Percentiles rank a stretch among this genome's conserved stretches.
These are phyloP conservation scores for Petrocephalus schoutedeni DNA, from an alignment of 2,797 vertebrate species.

Conservation along the genomic window DNA sequence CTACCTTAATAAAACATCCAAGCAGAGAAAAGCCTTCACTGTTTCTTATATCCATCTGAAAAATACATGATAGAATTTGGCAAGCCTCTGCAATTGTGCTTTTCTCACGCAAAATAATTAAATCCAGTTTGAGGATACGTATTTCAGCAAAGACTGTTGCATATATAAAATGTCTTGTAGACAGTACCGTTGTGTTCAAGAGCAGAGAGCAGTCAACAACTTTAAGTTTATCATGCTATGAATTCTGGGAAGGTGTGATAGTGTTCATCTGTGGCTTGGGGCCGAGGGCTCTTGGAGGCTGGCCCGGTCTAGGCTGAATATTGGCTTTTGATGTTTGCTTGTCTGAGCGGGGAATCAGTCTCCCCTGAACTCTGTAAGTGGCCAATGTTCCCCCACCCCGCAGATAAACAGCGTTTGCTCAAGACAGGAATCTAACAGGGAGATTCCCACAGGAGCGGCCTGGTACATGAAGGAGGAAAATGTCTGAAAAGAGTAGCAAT, in stretches of 20 bases:
- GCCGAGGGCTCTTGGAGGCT: neutral
- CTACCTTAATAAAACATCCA: neutral
- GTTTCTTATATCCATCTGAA: neutral
- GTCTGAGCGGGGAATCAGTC: neutral
- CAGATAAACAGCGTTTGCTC: neutral
- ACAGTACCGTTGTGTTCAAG: neutral
- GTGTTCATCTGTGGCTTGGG: neutral
- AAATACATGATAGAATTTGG: neutral
- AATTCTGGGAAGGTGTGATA: constrained; percentile 4
- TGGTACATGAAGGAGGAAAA: neutral
- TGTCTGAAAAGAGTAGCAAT: neutral
- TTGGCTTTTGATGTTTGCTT: neutral
- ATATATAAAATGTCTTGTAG: neutral
- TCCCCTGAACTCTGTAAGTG: neutral
- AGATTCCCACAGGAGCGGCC: neutral
- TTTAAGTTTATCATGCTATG: neutral
- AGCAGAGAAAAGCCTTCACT: neutral
- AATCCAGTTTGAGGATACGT: neutral
- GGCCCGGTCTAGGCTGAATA: neutral
- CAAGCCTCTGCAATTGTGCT: neutral
- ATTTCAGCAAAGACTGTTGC: neutral
- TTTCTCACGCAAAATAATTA: neutral
- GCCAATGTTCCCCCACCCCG: neutral
- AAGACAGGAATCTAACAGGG: neutral
- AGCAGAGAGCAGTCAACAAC: neutral